phyloP scores from a whole-genome alignment of 30 jellyfish, hydroid and myxozoan genomes.

The Hydractinia echinata region DNA sequence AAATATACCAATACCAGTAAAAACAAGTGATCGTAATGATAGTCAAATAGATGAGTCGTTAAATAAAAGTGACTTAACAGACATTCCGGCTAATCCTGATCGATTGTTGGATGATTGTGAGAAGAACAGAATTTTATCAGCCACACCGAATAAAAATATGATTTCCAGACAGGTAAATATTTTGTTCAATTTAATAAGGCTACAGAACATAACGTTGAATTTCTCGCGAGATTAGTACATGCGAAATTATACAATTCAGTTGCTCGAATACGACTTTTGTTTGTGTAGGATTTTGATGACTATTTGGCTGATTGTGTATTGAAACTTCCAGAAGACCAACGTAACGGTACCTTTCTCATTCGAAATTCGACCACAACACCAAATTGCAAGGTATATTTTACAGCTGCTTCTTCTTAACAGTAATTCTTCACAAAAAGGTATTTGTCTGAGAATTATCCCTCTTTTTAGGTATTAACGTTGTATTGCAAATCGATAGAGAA shows the following conservation, averaged over 20 bases:
- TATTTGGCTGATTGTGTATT: constrained; percentile 54
- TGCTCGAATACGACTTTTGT: background rate
- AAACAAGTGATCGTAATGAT: too few relatives aligned
- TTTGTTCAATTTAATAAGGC: background rate
- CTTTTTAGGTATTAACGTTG: constrained; percentile 42
- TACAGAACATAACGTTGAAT: background rate
- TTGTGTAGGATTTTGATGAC: constrained; percentile 55
- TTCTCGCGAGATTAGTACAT: background rate
- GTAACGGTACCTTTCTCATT: constrained; percentile 62
- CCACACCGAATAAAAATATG: constrained; percentile 20
- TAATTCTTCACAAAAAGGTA: background rate
- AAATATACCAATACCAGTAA: too few relatives aligned
- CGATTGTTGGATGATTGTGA: background rate
- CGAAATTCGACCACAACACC: constrained; percentile 52
- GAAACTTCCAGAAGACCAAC: constrained; percentile 68
- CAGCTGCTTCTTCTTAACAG: background rate
- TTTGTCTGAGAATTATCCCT: background rate
- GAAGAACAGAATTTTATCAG: constrained; percentile 19
- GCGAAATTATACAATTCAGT: background rate
- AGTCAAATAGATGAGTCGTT: too few relatives aligned
- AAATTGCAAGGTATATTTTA: constrained; percentile 37
- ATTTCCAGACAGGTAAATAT: constrained; percentile 2
- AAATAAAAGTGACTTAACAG: too few relatives aligned
- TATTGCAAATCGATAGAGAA: constrained; percentile 36
- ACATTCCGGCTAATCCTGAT: too few relatives aligned